Percentiles rank a stretch among this genome's conserved stretches.
These are phyloP conservation scores for Amblyjoppa fuscipennis DNA, from an alignment of 2,888 invertebrate species.

Conservation along the genomic window DNA sequence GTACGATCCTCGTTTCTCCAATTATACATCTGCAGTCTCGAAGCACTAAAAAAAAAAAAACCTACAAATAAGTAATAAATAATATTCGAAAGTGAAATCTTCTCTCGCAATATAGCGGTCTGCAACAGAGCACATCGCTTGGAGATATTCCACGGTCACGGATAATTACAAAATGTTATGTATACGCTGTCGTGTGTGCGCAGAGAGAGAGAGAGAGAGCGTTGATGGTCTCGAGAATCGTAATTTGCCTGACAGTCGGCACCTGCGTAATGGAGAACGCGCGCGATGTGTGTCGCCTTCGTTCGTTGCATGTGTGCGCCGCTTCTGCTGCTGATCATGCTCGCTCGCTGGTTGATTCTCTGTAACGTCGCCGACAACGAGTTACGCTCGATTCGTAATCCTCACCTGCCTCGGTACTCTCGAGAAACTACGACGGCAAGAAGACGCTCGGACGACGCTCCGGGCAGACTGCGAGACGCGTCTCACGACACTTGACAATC, in stretches of 20 bases:
- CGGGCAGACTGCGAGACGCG: slow-evolving; percentile 21
- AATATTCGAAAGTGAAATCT: not conserved
- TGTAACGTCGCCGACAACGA: slow-evolving; percentile 35
- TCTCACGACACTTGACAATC: slow-evolving; percentile 18
- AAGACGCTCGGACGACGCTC: slow-evolving; percentile 21
- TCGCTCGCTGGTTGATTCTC: slow-evolving; percentile 31
- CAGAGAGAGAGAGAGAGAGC: slow-evolving; percentile 17
- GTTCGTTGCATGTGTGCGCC: slow-evolving; percentile 22
- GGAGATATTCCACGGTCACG: slow-evolving; percentile 28
- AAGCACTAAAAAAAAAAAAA: not conserved
- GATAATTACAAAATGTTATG: slow-evolving; percentile 48
- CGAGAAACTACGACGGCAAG: not conserved
- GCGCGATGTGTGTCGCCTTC: slow-evolving; percentile 26
- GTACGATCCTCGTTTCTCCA: slow-evolving; percentile 14
- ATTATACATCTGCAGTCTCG: slow-evolving; percentile 19
- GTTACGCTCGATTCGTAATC: slow-evolving; percentile 54
- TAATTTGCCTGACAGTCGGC: slow-evolving; percentile 70
- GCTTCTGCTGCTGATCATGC: slow-evolving; percentile 32
- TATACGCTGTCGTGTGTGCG: slow-evolving; percentile 23
- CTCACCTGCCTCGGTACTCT: slow-evolving; percentile 53
- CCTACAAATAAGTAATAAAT: not conserved
- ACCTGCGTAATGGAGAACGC: slow-evolving; percentile 67
- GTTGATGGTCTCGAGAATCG: slow-evolving; percentile 71
- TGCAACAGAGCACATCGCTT: slow-evolving; percentile 25
- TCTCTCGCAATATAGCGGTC: not conserved